Evolutionary conservation across 2,113 vertebrate species (phyloP), one percentile per base, ranked within the genome.

Genomic region (Stegostoma tigrinum): DNA sequence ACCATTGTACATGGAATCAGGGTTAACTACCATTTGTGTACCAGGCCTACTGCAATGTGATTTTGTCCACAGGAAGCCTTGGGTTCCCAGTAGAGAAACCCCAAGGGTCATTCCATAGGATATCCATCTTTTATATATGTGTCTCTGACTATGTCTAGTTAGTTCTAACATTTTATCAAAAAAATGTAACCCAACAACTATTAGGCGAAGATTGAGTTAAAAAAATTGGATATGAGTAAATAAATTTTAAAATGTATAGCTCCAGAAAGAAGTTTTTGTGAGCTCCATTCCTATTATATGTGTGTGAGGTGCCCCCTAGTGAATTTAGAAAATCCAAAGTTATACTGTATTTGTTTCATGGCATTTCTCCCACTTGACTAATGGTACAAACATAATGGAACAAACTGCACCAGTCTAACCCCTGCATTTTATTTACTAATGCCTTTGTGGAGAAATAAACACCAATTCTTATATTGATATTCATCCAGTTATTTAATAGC

Each of bases 221-320:
- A 89, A 52, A 55, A 61, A 61, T 5, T 89, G 27, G 34, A 2
- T 3, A 15, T 68, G 64, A 21, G 6, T 42, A 68, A 70, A 45
- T 2, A 94, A 45, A 67, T n/a, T 66, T 27, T 45, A 72, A 42
- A 72, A 14, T 95, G 19, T 70, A 19, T 19, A 42, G 38, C 55
- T 93, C 19, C 42, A 72, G 8, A 52, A 42, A 52, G 42, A 52
- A 48, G 42, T 17, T 34, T 52, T 95, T 72, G 23, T 48, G 34
- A 4, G 30, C 38, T 52, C 17, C 34, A 30, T 17, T 45, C 15
- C 94, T 95, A 48, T 48, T 72, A 95, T 68, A n/a, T 45, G 52
- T 95, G 94, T 95, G 75, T 27, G n/a, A 95, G 94, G 94, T 72
- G 94, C 94, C 94, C 94, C 75, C 94, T 72, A 95, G 94, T 95